These are phyloP conservation scores for Agrochola lota DNA, from an alignment of 2,888 invertebrate genomes.

Conservation along the genomic window DNA sequence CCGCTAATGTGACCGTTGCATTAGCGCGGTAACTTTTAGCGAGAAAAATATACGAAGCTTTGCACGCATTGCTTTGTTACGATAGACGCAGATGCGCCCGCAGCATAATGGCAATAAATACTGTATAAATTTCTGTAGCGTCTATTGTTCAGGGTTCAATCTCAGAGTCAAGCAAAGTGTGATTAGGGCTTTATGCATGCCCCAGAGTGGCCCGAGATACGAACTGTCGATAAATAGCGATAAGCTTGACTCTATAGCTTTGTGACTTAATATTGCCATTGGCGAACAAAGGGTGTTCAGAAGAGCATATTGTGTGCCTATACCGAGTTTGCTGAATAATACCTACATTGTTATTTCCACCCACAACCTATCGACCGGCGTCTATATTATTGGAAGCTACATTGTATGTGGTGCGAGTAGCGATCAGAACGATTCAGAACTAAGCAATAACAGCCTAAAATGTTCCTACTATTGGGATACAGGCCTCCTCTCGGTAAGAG, in stretches of 20 bases:
- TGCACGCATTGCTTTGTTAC: too few relatives aligned
- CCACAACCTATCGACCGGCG: not conserved
- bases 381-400: not conserved
- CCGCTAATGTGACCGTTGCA: too few relatives aligned
- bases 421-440: not conserved
- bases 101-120: not conserved
- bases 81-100: too few relatives aligned
- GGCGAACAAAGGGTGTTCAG: conserved; percentile 42
- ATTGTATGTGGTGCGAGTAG: not conserved
- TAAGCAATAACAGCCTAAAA: not conserved
- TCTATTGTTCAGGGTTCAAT: conserved; percentile 46
- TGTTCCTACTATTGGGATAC: too few relatives aligned
- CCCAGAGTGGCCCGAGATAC: conserved; percentile 52
- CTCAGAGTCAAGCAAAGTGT: conserved; percentile 30
- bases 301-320: conserved; percentile 25
- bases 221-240: conserved; percentile 50
- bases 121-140: conserved; percentile 2
- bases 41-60: too few relatives aligned
- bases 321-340: conserved; percentile 1
- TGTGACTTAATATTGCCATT: conserved; percentile 48
- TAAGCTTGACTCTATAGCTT: conserved; percentile 41
- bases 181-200: conserved; percentile 56
- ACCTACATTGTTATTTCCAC: conserved; percentile 4
- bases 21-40: too few relatives aligned
- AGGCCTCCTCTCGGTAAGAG: too few relatives aligned